Conservation (phyloP, 1,140 invertebrate species). For the Macrosteles quadrilineatus region DNA sequence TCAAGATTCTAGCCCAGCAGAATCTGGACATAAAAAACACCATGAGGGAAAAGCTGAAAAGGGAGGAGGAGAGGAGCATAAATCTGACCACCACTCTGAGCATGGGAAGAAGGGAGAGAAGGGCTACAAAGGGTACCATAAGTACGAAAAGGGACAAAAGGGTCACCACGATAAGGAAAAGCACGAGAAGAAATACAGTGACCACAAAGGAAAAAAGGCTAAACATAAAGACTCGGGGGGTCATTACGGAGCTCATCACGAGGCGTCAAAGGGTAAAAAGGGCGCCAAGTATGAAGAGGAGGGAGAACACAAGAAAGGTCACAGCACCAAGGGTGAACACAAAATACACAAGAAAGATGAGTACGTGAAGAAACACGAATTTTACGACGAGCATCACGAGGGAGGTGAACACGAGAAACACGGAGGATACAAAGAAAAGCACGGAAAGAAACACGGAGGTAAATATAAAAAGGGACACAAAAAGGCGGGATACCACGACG, state of each 20-base stretch:
- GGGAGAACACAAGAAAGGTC: conserved; percentile 67
- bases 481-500: conserved; percentile 54
- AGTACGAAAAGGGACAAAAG: conserved; percentile 48
- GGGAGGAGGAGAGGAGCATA: conserved; percentile 45
- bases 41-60: conserved; percentile 42
- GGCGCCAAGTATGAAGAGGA: conserved; percentile 57
- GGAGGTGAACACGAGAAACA: conserved; percentile 64
- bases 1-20: conserved; percentile 22
- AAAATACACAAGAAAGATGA: conserved; percentile 73
- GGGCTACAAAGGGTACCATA: conserved; percentile 50
- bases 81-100: conserved; percentile 44
- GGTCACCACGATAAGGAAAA: conserved; percentile 50
- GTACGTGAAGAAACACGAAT: conserved; percentile 71
- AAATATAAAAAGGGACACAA: conserved; percentile 51
- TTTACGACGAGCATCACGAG: conserved; percentile 70
- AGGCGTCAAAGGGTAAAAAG: conserved; percentile 50
- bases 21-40: conserved; percentile 27
- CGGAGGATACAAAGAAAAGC: conserved; percentile 59
- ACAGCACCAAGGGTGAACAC: conserved; percentile 70
- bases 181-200: conserved; percentile 48
- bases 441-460: conserved; percentile 56
- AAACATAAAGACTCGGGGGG: conserved; percentile 49
- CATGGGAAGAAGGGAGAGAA: conserved; percentile 49
- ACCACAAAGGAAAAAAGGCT: conserved; percentile 47
- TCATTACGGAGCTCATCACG: conserved; percentile 50